Conservation (phyloP, 2,113 vertebrate species). For the Phylloscopus trochiloides region DNA sequence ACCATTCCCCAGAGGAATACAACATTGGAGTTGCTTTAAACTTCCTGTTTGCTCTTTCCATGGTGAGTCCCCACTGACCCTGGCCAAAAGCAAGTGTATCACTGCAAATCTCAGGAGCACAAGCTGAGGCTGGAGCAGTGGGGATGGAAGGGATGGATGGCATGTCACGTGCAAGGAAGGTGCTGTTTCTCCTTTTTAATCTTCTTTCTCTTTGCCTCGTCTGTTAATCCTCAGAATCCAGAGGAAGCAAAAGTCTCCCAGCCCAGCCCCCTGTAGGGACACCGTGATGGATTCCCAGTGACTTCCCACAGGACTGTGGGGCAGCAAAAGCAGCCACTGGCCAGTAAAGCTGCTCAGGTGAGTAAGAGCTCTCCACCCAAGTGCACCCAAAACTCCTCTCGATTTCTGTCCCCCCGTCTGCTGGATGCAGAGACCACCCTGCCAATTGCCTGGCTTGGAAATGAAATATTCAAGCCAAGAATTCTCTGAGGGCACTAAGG, state of each 20-base stretch:
- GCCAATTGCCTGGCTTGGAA: not conserved
- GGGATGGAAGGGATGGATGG: not conserved
- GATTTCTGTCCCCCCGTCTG: not conserved
- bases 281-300: not conserved
- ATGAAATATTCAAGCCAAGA: not conserved
- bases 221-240: not conserved
- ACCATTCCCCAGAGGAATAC: too few species aligned
- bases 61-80: accelerated
- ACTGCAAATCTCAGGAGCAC: not conserved
- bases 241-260: not conserved
- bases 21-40: not conserved
- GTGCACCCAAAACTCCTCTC: not conserved
- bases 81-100: not conserved
- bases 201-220: not conserved
- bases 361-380: not conserved
- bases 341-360: not conserved
- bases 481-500: not conserved
- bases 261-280: not conserved
- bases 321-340: not conserved
- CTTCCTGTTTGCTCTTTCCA: not conserved
- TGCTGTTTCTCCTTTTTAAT: not conserved
- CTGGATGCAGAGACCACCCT: not conserved
- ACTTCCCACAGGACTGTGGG: accelerated
- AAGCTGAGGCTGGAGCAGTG: not conserved
- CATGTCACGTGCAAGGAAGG: not conserved